Percentiles rank a stretch among this genome's conserved stretches.
phyloP scores from a whole-genome alignment of 2,797 vertebrate genomes.

The Holocentrus rufus region DNA sequence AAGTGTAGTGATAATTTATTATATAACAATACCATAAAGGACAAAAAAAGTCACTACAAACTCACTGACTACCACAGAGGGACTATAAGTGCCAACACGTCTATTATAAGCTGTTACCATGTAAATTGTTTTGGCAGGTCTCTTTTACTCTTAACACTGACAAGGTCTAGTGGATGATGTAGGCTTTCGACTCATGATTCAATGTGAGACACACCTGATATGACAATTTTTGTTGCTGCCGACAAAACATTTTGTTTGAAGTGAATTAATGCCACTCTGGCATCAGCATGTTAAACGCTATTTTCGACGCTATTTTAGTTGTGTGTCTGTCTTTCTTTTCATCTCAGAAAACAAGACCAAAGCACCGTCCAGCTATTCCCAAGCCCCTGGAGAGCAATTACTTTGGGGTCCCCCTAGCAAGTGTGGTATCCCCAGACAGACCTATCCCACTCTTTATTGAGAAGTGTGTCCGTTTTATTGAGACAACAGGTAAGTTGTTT shows the following conservation, averaged over 20 bases:
- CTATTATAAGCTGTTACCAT: neutral
- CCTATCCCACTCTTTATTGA: constrained; percentile 97
- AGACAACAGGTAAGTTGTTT: constrained; percentile 87
- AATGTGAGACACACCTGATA: constrained; percentile 9
- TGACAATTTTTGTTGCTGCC: neutral
- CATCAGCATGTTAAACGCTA: constrained; percentile 11
- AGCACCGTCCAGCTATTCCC: constrained; percentile 89
- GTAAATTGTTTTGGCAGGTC: neutral
- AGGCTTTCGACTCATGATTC: constrained; percentile 1
- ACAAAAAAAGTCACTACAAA: too few species aligned
- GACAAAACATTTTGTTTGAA: neutral
- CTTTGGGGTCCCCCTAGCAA: constrained; percentile 90
- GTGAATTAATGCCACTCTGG: constrained; percentile 3
- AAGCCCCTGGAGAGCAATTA: constrained; percentile 94
- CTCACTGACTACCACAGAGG: too few species aligned
- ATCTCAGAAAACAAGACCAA: constrained; percentile 91
- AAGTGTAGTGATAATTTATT: too few species aligned
- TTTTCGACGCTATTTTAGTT: constrained; percentile 28
- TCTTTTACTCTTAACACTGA: neutral
- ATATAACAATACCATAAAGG: too few species aligned
- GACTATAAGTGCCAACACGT: too few species aligned
- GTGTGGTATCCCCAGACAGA: constrained; percentile 88
- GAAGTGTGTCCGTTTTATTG: constrained; percentile 95
- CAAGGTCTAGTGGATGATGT: neutral
- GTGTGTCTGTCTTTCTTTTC: constrained; percentile 26